These are phyloP conservation scores for Empis livida DNA, from an alignment of 2,888 invertebrate genomes.

Conservation along the genomic window DNA sequence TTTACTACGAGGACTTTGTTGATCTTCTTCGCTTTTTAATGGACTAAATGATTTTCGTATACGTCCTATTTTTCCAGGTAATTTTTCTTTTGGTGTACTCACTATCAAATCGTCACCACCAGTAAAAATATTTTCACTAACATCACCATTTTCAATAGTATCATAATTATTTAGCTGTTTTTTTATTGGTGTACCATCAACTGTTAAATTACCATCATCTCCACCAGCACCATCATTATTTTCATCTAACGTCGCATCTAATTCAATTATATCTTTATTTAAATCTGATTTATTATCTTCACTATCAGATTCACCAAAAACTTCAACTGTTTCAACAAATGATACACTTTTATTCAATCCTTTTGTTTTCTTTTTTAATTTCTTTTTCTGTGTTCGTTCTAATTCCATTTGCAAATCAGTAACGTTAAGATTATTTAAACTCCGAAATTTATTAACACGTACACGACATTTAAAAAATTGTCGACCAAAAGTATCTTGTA, in stretches of 20 bases:
- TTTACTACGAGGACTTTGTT: slow-evolving; percentile 1
- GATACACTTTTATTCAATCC: slow-evolving; percentile 13
- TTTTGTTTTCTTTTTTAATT: slow-evolving; percentile 8
- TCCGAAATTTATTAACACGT: too few species aligned
- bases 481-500: slow-evolving; percentile 11
- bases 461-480: slow-evolving; percentile 14
- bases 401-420: not conserved
- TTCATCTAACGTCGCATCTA: not conserved
- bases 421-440: not conserved
- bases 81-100: not conserved
- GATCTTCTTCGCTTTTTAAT: not conserved
- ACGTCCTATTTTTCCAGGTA: not conserved
- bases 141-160: not conserved
- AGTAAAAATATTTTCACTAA: not conserved
- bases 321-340: slow-evolving; percentile 16
- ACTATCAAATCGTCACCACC: too few species aligned
- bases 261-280: not conserved
- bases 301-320: slow-evolving; percentile 11
- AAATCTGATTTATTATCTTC: not conserved
- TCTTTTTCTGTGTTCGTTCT: not conserved
- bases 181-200: not conserved
- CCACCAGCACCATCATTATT: too few species aligned
- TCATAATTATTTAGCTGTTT: not conserved
- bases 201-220: not conserved
- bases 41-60: not conserved